These are phyloP conservation scores for Papilio machaon DNA, from an alignment of 1,140 invertebrate genomes.

Conservation along the genomic window DNA sequence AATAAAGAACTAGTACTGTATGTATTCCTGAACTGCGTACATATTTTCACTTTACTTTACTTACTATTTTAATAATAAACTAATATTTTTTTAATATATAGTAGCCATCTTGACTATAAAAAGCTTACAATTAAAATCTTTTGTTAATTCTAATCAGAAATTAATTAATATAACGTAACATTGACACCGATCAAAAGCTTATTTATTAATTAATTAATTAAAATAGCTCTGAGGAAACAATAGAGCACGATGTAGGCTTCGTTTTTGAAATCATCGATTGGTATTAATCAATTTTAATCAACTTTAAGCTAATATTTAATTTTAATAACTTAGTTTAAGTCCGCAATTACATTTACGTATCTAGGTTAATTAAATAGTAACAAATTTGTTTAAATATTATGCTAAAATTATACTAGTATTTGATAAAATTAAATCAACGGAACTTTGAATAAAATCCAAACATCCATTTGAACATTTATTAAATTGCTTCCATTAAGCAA, in stretches of 20 bases:
- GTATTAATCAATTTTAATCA: neutral
- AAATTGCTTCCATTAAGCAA: constrained; percentile 13
- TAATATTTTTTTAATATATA: neutral
- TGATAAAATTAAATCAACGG: neutral
- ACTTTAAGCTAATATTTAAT: neutral
- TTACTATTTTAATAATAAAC: too few relatives aligned
- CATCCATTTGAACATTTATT: neutral
- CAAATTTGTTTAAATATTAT: too few relatives aligned
- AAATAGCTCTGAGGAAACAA: constrained; percentile 5
- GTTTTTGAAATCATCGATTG: neutral
- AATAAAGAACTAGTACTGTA: neutral
- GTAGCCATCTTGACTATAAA: neutral
- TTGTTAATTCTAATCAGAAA: neutral
- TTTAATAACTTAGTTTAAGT: neutral
- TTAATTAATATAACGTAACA: neutral
- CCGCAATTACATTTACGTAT: neutral
- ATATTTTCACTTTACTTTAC: neutral
- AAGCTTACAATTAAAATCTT: too few relatives aligned
- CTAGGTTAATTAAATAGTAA: too few relatives aligned
- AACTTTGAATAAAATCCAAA: neutral
- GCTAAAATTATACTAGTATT: neutral
- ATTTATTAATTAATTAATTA: neutral
- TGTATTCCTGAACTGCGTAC: neutral
- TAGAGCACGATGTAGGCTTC: neutral
- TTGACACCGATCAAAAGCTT: neutral